These are phyloP conservation scores for Alloscopus bannaensis DNA, from an alignment of 2,888 invertebrate species.

Conservation along the genomic window DNA sequence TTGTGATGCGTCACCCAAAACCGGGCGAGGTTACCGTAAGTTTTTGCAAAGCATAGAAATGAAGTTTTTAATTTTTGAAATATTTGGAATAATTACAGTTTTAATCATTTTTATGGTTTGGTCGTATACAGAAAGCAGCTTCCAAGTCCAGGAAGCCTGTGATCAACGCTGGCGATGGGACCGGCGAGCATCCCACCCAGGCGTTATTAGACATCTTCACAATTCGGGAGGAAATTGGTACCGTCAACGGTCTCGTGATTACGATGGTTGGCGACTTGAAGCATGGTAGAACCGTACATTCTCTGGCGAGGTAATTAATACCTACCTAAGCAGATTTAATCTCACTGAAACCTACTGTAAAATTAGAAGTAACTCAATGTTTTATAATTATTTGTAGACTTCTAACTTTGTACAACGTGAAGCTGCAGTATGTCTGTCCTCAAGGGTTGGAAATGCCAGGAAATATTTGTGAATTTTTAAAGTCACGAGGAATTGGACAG, in stretches of 20 bases:
- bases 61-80: no score
- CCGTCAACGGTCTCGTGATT: slow-evolving; percentile 97
- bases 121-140: slow-evolving; percentile 84
- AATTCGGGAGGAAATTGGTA: slow-evolving; percentile 98
- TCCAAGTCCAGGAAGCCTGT: slow-evolving; percentile 90
- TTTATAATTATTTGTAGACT: slow-evolving; percentile 77
- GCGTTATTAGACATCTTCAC: slow-evolving; percentile 98
- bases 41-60: no score
- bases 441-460: slow-evolving; percentile 85
- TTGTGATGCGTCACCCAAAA: slow-evolving; percentile 95
- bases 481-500: slow-evolving; percentile 87
- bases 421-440: slow-evolving; percentile 93
- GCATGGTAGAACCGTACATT: slow-evolving; percentile 98
- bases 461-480: slow-evolving; percentile 87
- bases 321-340: no score
- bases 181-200: slow-evolving; percentile 98
- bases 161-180: slow-evolving; percentile 98
- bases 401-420: slow-evolving; percentile 94
- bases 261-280: slow-evolving; percentile 99
- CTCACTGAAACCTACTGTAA: neutral
- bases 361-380: slow-evolving; percentile 26
- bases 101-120: slow-evolving; percentile 27
- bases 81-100: no score
- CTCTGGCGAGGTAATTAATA: slow-evolving; percentile 88
- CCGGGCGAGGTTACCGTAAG: slow-evolving; percentile 92